phyloP scores from a whole-genome alignment of 2,797 vertebrate species.

The Eulemur coronatus region DNA sequence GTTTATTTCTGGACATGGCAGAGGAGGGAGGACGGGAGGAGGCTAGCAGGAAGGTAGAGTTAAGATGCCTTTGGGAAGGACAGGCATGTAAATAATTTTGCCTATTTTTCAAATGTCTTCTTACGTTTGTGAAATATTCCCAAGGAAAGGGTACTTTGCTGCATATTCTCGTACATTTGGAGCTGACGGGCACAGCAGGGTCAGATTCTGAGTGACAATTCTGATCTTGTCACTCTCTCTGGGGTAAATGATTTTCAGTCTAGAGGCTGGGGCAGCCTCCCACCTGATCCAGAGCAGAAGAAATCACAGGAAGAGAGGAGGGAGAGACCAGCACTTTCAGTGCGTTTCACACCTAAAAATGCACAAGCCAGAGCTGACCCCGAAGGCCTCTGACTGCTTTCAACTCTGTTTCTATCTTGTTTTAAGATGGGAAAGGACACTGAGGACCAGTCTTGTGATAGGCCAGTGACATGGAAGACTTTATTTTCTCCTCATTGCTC shows the following conservation, averaged over 20 bases:
- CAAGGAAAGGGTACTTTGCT: not conserved
- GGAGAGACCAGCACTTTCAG: fast-evolving
- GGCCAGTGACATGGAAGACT: not conserved
- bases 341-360: not conserved
- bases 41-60: slow-evolving; percentile 42
- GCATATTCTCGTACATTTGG: not conserved
- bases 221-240: not conserved
- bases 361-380: not conserved
- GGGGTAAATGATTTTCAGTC: not conserved
- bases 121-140: not conserved
- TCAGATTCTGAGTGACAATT: not conserved
- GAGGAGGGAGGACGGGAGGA: slow-evolving; percentile 15
- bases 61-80: slow-evolving; percentile 46
- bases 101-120: not conserved
- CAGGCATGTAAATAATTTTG: not conserved
- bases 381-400: not conserved
- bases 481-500: not conserved
- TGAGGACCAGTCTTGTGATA: not conserved
- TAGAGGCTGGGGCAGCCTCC: not conserved
- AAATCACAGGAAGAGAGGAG: not conserved
- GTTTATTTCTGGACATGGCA: slow-evolving; percentile 79
- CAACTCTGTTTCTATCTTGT: not conserved
- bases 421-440: not conserved
- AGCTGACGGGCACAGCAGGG: not conserved
- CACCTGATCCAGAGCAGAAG: not conserved